Percentiles rank a stretch among this genome's conserved stretches.
phyloP scores from a whole-genome alignment of 2,888 invertebrate species.

The Hyppa rectilinea region DNA sequence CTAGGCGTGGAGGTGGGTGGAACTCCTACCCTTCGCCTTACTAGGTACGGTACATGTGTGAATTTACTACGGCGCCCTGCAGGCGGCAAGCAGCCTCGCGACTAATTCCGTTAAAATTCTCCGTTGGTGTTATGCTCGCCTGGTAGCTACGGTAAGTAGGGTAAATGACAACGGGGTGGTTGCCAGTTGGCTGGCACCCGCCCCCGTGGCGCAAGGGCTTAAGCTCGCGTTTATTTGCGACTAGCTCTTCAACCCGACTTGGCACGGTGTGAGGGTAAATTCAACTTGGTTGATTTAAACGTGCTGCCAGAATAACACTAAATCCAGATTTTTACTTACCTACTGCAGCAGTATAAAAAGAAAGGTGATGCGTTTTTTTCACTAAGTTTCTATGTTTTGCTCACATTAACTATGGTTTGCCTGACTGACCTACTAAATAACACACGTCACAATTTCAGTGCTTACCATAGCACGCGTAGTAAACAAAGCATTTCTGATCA shows the following conservation, averaged over 20 bases:
- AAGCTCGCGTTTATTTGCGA: constrained; percentile 72
- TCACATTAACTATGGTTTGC: constrained; percentile 41
- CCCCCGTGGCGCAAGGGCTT: constrained; percentile 74
- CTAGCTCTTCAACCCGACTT: constrained; percentile 75
- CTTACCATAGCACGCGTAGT: constrained; percentile 55
- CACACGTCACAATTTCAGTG: constrained; percentile 59
- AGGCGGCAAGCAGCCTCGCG: constrained; percentile 82
- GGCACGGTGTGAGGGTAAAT: constrained; percentile 71
- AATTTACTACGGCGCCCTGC: constrained; percentile 90
- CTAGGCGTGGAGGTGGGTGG: constrained; percentile 85
- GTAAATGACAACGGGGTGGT: constrained; percentile 86
- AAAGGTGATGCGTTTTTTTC: constrained; percentile 33
- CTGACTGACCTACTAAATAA: constrained; percentile 70
- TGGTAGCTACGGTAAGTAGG: constrained; percentile 86
- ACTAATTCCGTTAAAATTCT: constrained; percentile 91
- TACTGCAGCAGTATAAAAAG: constrained; percentile 42
- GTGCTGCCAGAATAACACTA: constrained; percentile 60
- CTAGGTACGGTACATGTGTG: constrained; percentile 83
- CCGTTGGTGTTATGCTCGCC: constrained; percentile 85
- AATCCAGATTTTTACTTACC: constrained; percentile 53
- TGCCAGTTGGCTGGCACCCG: constrained; percentile 73
- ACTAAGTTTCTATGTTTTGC: constrained; percentile 43
- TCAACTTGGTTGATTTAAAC: constrained; percentile 69
- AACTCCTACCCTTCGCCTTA: constrained; percentile 70
- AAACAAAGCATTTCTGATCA: constrained; percentile 43